Evolutionary conservation across 2,888 invertebrate species (phyloP).

Genomic region (Netelia melanura): DNA sequence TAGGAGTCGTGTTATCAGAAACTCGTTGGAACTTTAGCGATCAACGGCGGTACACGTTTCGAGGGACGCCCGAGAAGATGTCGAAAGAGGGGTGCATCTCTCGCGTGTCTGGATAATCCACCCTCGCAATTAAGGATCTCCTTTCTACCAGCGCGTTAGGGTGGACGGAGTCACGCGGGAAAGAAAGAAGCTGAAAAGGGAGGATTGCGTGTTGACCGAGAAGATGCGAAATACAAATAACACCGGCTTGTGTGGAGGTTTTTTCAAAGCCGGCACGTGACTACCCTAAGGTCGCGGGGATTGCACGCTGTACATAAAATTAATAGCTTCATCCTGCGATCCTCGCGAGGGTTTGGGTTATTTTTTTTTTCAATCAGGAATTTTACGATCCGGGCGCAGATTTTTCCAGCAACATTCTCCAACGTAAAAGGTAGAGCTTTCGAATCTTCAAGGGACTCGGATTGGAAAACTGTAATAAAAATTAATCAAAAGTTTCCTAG

Average conservation of each 20-base stretch:
- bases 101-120: slow-evolving; percentile 60
- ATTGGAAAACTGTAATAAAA: too few species aligned
- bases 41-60: slow-evolving; percentile 51
- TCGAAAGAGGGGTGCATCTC: slow-evolving; percentile 34
- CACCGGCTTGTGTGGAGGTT: slow-evolving; percentile 35
- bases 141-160: slow-evolving; percentile 36
- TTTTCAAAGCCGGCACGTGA: slow-evolving; percentile 13
- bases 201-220: slow-evolving; percentile 46
- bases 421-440: not conserved
- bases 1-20: slow-evolving; percentile 67
- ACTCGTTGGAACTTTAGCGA: slow-evolving; percentile 71
- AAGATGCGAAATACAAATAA: slow-evolving; percentile 53
- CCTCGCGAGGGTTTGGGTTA: not conserved
- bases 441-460: not conserved
- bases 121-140: slow-evolving; percentile 69
- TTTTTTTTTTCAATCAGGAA: not conserved
- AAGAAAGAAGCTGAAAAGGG: slow-evolving; percentile 32
- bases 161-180: slow-evolving; percentile 35
- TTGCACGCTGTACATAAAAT: not conserved
- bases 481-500: slow-evolving; percentile 1
- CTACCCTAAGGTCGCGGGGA: not conserved
- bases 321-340: slow-evolving; percentile 7
- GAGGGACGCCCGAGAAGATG: slow-evolving; percentile 12
- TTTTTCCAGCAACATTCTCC: not conserved
- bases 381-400: not conserved